phyloP scores from a whole-genome alignment of 2,888 invertebrate species.

The Thyatira batis region DNA sequence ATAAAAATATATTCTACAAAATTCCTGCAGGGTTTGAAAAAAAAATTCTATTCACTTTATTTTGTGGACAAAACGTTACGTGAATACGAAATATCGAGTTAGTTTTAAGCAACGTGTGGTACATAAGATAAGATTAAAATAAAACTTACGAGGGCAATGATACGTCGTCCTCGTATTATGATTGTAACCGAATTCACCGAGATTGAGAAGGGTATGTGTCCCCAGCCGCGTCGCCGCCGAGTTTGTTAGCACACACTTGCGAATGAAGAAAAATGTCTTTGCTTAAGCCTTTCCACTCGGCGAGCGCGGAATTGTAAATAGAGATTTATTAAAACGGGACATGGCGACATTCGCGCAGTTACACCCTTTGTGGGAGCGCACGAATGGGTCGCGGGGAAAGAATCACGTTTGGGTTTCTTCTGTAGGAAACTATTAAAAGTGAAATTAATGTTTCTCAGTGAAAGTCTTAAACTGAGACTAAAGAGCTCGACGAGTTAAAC shows the following conservation, averaged over 20 bases:
- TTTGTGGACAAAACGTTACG: background rate
- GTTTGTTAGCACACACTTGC: slow-evolving; percentile 74
- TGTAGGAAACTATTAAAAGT: slow-evolving; percentile 7
- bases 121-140: slow-evolving; percentile 43
- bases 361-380: slow-evolving; percentile 52
- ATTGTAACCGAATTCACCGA: slow-evolving; percentile 58
- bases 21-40: background rate
- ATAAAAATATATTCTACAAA: background rate
- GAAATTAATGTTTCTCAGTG: background rate
- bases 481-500: too few species aligned
- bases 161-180: slow-evolving; percentile 39
- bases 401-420: slow-evolving; percentile 34
- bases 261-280: slow-evolving; percentile 81
- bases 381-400: slow-evolving; percentile 44
- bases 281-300: slow-evolving; percentile 77
- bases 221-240: slow-evolving; percentile 47
- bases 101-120: slow-evolving; percentile 22
- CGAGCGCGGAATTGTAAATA: slow-evolving; percentile 75
- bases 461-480: too few species aligned
- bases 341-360: slow-evolving; percentile 60
- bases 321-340: slow-evolving; percentile 80
- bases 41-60: background rate
- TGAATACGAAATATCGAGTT: background rate
- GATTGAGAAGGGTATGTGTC: slow-evolving; percentile 65
- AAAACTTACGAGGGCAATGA: slow-evolving; percentile 34